Percentiles rank a stretch among this genome's conserved stretches.
Evolutionary conservation across 35 echinoderm and acorn worm species (phyloP).

Genomic region (Heliocidaris tuberculata): DNA sequence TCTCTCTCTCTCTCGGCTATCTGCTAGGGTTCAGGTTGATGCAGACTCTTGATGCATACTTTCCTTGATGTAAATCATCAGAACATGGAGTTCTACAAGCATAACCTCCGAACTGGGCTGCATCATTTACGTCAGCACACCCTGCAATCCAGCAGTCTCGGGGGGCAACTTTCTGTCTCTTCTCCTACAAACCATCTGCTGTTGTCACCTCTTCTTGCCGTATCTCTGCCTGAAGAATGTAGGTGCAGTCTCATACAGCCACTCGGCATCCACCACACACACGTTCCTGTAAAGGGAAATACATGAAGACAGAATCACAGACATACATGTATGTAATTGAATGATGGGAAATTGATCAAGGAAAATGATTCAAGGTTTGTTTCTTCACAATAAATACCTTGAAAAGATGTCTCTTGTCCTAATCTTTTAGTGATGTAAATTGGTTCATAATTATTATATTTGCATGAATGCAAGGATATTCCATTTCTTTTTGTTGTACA

Average conservation of each 20-base stretch:
- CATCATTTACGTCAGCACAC: too few relatives aligned
- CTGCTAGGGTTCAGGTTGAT: too few relatives aligned
- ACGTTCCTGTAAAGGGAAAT: constrained; percentile 69
- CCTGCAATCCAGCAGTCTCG: too few relatives aligned
- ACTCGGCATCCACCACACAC: constrained; percentile 89
- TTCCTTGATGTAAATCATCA: too few relatives aligned
- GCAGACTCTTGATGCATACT: too few relatives aligned
- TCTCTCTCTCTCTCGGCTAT: too few relatives aligned
- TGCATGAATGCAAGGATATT: too few relatives aligned
- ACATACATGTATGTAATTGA: not conserved
- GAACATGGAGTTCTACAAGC: too few relatives aligned
- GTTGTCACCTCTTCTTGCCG: constrained; percentile 62
- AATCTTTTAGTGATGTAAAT: too few relatives aligned
- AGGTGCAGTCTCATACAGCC: constrained; percentile 93
- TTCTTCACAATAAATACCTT: not conserved
- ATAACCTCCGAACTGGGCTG: too few relatives aligned
- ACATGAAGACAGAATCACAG: not conserved
- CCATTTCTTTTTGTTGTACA: too few relatives aligned
- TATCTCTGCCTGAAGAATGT: constrained; percentile 87
- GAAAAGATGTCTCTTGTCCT: not conserved
- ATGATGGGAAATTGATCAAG: not conserved
- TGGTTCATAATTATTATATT: too few relatives aligned
- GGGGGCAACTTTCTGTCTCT: not conserved
- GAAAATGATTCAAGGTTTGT: not conserved
- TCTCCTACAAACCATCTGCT: not conserved